Conservation (phyloP, 2,888 invertebrate species). For the Apamea epomidion region DNA sequence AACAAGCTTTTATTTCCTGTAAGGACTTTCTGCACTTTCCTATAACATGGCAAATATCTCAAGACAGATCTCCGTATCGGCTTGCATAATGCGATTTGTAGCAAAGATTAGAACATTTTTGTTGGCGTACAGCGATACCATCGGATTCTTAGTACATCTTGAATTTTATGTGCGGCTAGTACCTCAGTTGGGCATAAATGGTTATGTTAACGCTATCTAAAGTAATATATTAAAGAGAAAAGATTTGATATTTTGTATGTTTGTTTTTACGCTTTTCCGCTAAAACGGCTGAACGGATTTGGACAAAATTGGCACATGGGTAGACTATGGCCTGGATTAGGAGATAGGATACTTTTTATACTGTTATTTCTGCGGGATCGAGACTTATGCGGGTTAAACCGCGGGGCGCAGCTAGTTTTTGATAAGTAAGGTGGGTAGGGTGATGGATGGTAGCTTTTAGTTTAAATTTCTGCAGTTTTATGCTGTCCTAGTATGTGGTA, state of each 20-base stretch:
- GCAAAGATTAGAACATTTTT: slow-evolving; percentile 62
- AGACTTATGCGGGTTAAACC: not conserved
- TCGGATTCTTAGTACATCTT: slow-evolving; percentile 57
- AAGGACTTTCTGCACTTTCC: slow-evolving; percentile 23
- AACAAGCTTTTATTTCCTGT: not conserved
- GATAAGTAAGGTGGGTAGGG: slow-evolving; percentile 46
- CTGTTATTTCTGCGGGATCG: not conserved
- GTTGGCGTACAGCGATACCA: slow-evolving; percentile 43
- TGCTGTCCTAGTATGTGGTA: slow-evolving; percentile 47
- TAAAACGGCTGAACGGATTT: not conserved
- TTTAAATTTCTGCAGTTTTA: slow-evolving; percentile 45
- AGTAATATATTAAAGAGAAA: not conserved
- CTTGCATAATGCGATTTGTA: slow-evolving; percentile 65
- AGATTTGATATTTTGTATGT: not conserved
- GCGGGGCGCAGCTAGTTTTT: slow-evolving; percentile 33
- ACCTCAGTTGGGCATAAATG: slow-evolving; percentile 51
- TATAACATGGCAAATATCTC: slow-evolving; percentile 42
- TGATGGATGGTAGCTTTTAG: slow-evolving; percentile 55
- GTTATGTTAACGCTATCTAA: slow-evolving; percentile 53
- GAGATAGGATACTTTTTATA: not conserved
- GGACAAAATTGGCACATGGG: not conserved
- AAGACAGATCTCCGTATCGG: slow-evolving; percentile 60
- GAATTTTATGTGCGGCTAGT: slow-evolving; percentile 59
- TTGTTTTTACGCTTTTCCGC: not conserved
- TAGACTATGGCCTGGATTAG: not conserved